A percentile compares a stretch with the other conserved stretches of the same genome.
These are phyloP conservation scores for Nyctalus aviator DNA, from an alignment of 2,797 vertebrate species.

Conservation along the genomic window DNA sequence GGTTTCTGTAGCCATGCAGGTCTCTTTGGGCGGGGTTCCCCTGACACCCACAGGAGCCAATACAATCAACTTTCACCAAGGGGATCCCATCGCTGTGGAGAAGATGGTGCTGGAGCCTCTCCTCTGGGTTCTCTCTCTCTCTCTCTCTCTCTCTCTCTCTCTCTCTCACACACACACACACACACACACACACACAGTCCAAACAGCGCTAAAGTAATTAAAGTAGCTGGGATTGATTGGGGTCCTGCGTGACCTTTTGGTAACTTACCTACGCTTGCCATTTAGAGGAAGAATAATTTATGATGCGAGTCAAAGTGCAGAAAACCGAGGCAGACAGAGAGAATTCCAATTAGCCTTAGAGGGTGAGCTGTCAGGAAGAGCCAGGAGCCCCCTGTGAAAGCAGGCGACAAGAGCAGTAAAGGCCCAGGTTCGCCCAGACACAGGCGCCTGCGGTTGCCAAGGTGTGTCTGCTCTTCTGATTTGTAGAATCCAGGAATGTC, in stretches of 20 bases:
- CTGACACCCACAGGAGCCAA: background rate
- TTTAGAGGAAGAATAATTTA: constrained; percentile 61
- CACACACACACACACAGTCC: background rate
- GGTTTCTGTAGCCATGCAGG: background rate
- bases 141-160: background rate
- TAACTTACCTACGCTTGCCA: constrained; percentile 46
- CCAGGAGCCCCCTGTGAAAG: background rate
- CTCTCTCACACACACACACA: background rate
- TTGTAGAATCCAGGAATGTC: background rate
- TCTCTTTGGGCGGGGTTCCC: background rate
- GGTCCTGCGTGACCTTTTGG: constrained; percentile 46
- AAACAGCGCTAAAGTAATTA: constrained; percentile 48
- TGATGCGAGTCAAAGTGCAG: constrained; percentile 46
- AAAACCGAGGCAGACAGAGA: constrained; percentile 50
- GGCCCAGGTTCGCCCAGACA: background rate
- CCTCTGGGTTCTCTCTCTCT: background rate
- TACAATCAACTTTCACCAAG: background rate
- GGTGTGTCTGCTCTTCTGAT: background rate
- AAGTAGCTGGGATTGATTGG: constrained; percentile 44
- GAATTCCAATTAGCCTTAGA: background rate
- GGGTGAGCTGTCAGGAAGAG: background rate
- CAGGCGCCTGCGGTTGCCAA: background rate
- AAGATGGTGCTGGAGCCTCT: background rate
- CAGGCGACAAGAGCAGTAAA: background rate
- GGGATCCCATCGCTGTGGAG: background rate